Base-by-base conservation (phyloP, 1,140 invertebrate species). In the Stegodyphus mimosarum region DNA sequence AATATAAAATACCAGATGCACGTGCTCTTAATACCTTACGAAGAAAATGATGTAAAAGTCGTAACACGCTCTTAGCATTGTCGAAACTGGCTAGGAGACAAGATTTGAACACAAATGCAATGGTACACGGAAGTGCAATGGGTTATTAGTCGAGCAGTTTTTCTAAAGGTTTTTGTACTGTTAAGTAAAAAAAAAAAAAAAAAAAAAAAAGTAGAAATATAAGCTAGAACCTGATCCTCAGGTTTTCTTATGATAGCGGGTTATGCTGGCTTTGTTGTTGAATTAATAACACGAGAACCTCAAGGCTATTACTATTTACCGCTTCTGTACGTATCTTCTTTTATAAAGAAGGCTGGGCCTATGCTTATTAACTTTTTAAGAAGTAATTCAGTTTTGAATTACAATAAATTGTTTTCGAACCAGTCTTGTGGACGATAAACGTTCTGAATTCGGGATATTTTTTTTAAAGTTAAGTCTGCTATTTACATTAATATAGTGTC, bases 81-180 rank as follows among this genome's bases (percentile, higher is more conserved):
- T 74, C 13, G 5, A 6, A 6, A 48, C 6, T 15, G 48, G 48
- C 63, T 77, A 13, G 13, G 13, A 18, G 48, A 66, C 7, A 77
- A 66, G 11, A 15, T 49, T 2, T n/a, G 6, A 17, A 49, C 48
- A 9, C 55, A 77, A 49, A 17, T 77, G 48, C 60, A 63, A 33
- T 1, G 74, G 60, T 53, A 77, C 33, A 77, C 74, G 74, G 74
- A 77, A 77, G 60, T 77, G 74, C 50, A 77, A 63, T 77, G 74
- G 74, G 74, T 77, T 15, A 77, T 77, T 77, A 77, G 74, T 66
- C 55, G 50, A 77, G 64, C 51, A 48, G 52, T 48, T 49, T 50
- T n/a, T 66, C 51, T 66, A n/a, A 66, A 33, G 33, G 33, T 33
- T 48, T 48, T 18, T 48, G 48, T 18, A 77, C 74, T 60, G 49